These are phyloP conservation scores for Macrosiphum euphorbiae DNA, from an alignment of 2,888 invertebrate genomes.

Conservation along the genomic window DNA sequence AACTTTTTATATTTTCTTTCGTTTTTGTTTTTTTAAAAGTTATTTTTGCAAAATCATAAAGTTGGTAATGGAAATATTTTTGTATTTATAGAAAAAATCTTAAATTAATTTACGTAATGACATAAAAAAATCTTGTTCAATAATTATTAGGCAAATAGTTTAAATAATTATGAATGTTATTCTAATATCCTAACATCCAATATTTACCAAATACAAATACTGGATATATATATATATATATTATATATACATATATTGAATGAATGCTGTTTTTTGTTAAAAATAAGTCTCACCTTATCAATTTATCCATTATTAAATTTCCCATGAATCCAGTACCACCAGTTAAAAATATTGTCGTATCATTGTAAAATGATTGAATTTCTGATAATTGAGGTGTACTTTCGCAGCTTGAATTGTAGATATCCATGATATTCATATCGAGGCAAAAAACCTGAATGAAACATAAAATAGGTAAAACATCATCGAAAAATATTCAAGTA, in stretches of 20 bases:
- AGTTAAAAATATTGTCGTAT: constrained; percentile 63
- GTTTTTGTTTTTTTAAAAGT: not conserved
- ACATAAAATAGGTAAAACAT: not conserved
- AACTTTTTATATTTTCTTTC: not conserved
- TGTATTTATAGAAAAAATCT: too few relatives aligned
- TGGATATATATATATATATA: too few relatives aligned
- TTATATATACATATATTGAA: too few relatives aligned
- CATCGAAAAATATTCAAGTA: not conserved
- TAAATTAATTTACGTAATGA: too few relatives aligned
- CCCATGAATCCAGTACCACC: constrained; percentile 66
- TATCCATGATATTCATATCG: not conserved
- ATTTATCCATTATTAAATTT: constrained; percentile 65
- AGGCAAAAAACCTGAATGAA: not conserved
- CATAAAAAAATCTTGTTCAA: too few relatives aligned
- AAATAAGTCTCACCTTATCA: constrained; percentile 58
- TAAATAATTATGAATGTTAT: too few relatives aligned
- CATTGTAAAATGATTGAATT: constrained; percentile 65
- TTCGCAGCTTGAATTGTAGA: not conserved
- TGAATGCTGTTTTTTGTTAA: not conserved
- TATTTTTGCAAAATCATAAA: too few relatives aligned
- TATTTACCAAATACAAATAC: too few relatives aligned
- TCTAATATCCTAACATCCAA: too few relatives aligned
- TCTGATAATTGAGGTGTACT: constrained; percentile 29
- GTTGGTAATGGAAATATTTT: too few relatives aligned
- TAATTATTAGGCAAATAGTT: not conserved